Conservation (phyloP, 2,888 invertebrate genomes). For the Colostygia pectinataria region DNA sequence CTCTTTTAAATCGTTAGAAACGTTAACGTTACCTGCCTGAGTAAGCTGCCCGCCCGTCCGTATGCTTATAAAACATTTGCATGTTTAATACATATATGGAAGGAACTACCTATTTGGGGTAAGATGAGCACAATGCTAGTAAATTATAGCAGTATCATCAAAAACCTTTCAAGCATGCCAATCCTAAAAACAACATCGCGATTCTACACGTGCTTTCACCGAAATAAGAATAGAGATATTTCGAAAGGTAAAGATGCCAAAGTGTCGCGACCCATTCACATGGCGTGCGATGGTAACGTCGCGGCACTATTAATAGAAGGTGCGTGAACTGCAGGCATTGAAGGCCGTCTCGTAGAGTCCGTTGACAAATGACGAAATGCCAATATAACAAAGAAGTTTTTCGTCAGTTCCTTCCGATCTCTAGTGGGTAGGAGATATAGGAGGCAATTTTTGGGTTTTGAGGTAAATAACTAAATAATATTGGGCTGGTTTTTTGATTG, state of each 20-base stretch:
- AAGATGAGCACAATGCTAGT: no score
- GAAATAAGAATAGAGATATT: conserved; percentile 16
- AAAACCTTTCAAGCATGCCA: background rate
- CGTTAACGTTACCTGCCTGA: no score
- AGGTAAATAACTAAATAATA: no score
- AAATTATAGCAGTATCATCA: no score
- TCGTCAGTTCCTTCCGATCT: conserved; percentile 5
- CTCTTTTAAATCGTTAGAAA: no score
- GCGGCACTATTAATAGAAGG: conserved; percentile 50
- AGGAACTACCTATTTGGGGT: no score
- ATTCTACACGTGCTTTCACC: conserved; percentile 17
- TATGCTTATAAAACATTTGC: no score
- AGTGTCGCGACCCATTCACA: conserved; percentile 42
- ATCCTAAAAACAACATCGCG: background rate
- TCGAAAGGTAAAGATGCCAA: conserved; percentile 23
- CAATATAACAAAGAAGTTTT: background rate
- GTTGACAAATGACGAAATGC: conserved; percentile 23
- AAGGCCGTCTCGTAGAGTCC: conserved; percentile 45
- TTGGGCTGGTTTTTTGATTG: no score
- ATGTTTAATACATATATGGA: no score
- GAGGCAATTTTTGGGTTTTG: no score
- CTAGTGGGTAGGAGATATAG: conserved; percentile 16
- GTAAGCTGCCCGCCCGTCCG: no score
- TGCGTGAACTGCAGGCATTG: conserved; percentile 57
- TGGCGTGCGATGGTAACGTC: no score